These are phyloP conservation scores for Microplitis deprimator DNA, from an alignment of 2,888 invertebrate genomes.

Conservation along the genomic window DNA sequence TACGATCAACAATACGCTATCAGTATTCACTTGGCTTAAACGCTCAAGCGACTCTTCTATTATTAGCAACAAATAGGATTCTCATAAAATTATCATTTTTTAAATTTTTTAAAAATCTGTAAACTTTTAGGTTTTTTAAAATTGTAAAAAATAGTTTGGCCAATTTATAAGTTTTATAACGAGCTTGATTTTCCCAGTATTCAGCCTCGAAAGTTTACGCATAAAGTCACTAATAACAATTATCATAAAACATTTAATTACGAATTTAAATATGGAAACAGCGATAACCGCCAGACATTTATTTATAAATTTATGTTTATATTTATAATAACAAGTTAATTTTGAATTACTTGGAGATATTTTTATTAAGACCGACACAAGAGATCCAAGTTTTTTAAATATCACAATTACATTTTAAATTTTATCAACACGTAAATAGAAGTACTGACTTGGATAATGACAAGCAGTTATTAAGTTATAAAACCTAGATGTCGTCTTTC, in stretches of 20 bases:
- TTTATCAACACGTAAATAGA: too few relatives aligned
- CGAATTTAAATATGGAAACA: neutral
- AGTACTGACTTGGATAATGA: neutral
- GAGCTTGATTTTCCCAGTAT: neutral
- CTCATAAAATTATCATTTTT: neutral
- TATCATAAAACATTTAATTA: neutral
- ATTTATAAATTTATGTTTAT: neutral
- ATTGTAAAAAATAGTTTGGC: neutral
- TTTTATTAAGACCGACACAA: too few relatives aligned
- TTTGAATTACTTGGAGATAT: too few relatives aligned
- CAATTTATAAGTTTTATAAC: neutral
- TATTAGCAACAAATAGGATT: too few relatives aligned
- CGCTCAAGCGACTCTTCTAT: neutral
- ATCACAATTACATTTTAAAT: too few relatives aligned
- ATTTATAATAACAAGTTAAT: neutral
- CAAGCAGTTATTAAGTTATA: neutral
- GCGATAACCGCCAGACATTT: neutral
- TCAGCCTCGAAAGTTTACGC: neutral
- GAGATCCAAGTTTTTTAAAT: too few relatives aligned
- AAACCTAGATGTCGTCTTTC: constrained; percentile 1
- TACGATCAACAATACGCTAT: constrained; percentile 1
- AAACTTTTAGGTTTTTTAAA: neutral
- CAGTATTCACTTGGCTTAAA: constrained; percentile 2
- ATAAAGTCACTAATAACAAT: neutral
- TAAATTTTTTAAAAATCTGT: too few relatives aligned